These are phyloP conservation scores for Pristis pectinata DNA, from an alignment of 2,797 vertebrate genomes.

Conservation along the genomic window DNA sequence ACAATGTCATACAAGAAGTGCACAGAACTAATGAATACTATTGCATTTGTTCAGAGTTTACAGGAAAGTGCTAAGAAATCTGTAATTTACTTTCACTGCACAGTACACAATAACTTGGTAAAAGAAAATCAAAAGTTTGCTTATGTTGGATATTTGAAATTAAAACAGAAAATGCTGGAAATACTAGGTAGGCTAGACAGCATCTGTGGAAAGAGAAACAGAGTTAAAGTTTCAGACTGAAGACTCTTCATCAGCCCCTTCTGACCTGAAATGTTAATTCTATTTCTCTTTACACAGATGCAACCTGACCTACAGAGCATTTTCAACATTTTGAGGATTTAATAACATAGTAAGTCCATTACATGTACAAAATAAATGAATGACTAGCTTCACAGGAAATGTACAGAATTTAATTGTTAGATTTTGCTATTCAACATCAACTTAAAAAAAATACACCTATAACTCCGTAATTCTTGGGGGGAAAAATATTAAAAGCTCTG, in stretches of 20 bases:
- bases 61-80: background rate
- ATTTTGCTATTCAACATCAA: background rate
- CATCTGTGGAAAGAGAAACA: no score
- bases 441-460: background rate
- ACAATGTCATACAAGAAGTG: background rate
- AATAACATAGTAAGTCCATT: background rate
- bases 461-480: background rate
- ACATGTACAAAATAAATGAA: background rate
- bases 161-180: no score
- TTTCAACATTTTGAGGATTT: background rate
- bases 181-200: no score
- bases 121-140: background rate
- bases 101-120: background rate
- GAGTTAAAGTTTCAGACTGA: no score
- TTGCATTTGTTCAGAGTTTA: background rate
- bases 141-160: no score
- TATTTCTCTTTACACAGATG: no score
- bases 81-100: background rate
- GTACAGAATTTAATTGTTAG: background rate
- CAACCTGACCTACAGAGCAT: no score
- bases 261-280: no score
- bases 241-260: no score
- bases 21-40: background rate
- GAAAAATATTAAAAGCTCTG: background rate
- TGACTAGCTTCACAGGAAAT: background rate